Evolutionary conservation across 2,888 invertebrate genomes (phyloP).

Genomic region (Cyclophora punctaria): DNA sequence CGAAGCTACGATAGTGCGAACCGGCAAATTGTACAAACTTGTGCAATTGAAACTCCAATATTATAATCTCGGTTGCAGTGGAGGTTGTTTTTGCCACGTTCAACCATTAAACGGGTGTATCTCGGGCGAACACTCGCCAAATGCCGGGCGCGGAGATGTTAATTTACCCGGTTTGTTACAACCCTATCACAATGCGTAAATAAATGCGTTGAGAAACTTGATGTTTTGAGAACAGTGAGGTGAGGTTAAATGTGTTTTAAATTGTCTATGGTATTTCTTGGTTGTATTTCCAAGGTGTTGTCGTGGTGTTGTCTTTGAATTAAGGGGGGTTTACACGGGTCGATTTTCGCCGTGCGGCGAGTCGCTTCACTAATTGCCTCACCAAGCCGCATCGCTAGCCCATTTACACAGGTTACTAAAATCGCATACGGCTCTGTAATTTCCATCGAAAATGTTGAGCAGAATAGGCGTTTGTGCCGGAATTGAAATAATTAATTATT

Average conservation of each 20-base stretch:
- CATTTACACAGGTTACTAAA: slow-evolving; percentile 33
- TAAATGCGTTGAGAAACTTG: too few relatives aligned
- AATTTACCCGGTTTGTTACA: too few relatives aligned
- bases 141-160: too few relatives aligned
- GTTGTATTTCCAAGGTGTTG: too few relatives aligned
- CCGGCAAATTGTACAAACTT: slow-evolving; percentile 66
- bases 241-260: too few relatives aligned
- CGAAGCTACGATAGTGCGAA: slow-evolving; percentile 52
- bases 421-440: slow-evolving; percentile 34
- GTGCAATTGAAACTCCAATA: slow-evolving; percentile 69
- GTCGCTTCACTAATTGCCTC: slow-evolving; percentile 22
- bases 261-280: too few relatives aligned
- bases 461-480: slow-evolving; percentile 25
- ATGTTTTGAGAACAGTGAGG: too few relatives aligned
- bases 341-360: slow-evolving; percentile 35
- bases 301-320: too few relatives aligned
- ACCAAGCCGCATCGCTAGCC: slow-evolving; percentile 30
- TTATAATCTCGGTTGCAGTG: slow-evolving; percentile 64
- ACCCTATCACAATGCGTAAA: too few relatives aligned
- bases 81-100: slow-evolving; percentile 56
- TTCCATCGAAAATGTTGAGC: slow-evolving; percentile 29
- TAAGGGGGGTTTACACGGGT: slow-evolving; percentile 21
- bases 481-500: too few relatives aligned
- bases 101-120: slow-evolving; percentile 52
- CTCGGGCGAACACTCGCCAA: slow-evolving; percentile 41